A percentile compares a stretch with the other conserved stretches of the same genome.
These are phyloP conservation scores for Xestia rhomboidea DNA, from an alignment of 2,888 invertebrate species.

Conservation along the genomic window DNA sequence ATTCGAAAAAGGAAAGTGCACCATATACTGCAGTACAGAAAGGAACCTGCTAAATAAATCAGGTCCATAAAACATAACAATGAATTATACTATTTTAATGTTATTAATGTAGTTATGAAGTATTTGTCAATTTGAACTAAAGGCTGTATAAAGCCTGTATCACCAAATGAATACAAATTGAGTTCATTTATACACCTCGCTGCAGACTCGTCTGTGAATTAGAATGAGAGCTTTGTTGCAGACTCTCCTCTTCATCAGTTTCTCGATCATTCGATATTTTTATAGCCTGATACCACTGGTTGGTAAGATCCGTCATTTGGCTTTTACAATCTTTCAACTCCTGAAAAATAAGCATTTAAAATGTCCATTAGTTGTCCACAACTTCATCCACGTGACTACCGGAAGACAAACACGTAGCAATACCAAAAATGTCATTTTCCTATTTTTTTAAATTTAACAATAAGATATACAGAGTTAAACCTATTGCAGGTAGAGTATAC, in stretches of 20 bases:
- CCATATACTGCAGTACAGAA: conserved; percentile 5
- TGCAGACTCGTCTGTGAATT: conserved; percentile 85
- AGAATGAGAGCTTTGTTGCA: conserved; percentile 83
- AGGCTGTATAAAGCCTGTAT: background rate
- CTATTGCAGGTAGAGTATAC: background rate
- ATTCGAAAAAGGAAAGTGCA: conserved; percentile 1
- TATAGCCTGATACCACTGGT: conserved; percentile 99
- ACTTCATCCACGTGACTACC: background rate
- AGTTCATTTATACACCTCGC: conserved; percentile 78
- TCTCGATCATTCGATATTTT: conserved; percentile 96
- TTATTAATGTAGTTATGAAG: background rate
- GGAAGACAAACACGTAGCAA: background rate
- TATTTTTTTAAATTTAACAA: background rate
- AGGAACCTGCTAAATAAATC: background rate
- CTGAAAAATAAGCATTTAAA: conserved; percentile 81
- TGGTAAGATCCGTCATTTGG: conserved; percentile 98
- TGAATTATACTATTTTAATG: conserved; percentile 4
- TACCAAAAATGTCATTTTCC: background rate
- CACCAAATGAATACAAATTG: background rate
- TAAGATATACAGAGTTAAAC: background rate
- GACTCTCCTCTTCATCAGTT: conserved; percentile 93
- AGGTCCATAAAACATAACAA: conserved; percentile 9
- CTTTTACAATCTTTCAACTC: conserved; percentile 98
- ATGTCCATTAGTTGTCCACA: background rate
- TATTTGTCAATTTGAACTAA: conserved; percentile 2